Base-by-base conservation (phyloP, 2,888 invertebrate species). In the Polydrusus tereticollis region DNA sequence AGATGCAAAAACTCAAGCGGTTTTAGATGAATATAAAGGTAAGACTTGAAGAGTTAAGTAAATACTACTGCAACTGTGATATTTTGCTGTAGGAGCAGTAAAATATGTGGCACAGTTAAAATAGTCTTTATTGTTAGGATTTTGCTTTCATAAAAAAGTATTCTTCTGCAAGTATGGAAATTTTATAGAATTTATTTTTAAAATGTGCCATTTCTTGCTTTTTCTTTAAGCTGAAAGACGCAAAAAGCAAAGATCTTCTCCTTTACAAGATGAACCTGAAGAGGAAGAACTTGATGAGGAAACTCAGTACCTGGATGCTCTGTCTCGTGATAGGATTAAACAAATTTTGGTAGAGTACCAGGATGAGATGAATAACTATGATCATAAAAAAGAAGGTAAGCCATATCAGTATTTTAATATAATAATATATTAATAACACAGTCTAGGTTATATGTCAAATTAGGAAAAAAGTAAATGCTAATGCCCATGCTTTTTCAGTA, bases 1-100 rank as follows among this genome's bases (percentile, higher is more conserved):
- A 23, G 99, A 99, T 87, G 96, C 97, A 73, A 99, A 99, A 89
- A 97, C 98, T 81, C 96, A 97, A 88, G 93, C 94, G 70, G 91
- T 96, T 75, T 89, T 99, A 77, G 97, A 98, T 85, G 94, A 96
- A 76, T 98, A 96, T 86, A 96, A 96, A 89, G 93, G 94, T 92
- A 80, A 69, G 45, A 41, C 41, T n/a, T 23, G 33, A 38, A 38
- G 38, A n/a, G n/a, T n/a, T 1, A 1, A n/a, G n/a, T 38, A 1
- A 1, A 1, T 12, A n/a, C 2, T n/a, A 2, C 10, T n/a, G n/a
- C n/a, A n/a, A n/a, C 1, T 38, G 1, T 38, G 26, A 5, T 26
- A 26, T 26, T n/a, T n/a, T n/a, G n/a, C 3, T 5, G 26, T 26
- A 26, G 26, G 4, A 26, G 26, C 7, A 5, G 3, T 26, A 26